Evolutionary conservation across 2,113 vertebrate genomes (phyloP).

Genomic region (Amia ocellicauda): DNA sequence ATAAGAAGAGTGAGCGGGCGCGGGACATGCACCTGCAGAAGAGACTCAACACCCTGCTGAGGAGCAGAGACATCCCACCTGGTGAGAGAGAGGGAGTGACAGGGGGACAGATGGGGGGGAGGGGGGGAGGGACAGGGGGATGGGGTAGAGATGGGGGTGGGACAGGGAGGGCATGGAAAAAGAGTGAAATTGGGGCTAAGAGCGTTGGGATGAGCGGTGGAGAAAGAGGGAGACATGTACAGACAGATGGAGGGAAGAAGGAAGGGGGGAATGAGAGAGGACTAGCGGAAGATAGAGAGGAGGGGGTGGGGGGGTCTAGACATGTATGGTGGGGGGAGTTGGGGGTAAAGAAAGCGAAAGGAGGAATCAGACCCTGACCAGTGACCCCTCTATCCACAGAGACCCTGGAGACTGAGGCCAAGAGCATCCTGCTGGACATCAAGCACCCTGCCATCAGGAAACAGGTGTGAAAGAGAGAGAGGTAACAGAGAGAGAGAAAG

Average conservation of each 20-base stretch:
- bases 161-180: neutral
- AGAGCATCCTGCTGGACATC: slow-evolving; percentile 70
- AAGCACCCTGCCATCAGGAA: slow-evolving; percentile 74
- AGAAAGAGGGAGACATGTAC: neutral
- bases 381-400: slow-evolving; percentile 44
- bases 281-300: too few species aligned
- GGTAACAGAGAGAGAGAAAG: too few species aligned
- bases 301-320: too few species aligned
- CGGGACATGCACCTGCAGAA: slow-evolving; percentile 94
- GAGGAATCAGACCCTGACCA: too few species aligned
- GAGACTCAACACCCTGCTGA: slow-evolving; percentile 75
- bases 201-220: neutral
- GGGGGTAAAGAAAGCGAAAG: too few species aligned
- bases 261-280: too few species aligned
- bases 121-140: neutral
- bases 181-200: too few species aligned
- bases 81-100: slow-evolving; percentile 52
- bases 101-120: neutral
- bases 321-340: too few species aligned
- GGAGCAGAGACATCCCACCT: slow-evolving; percentile 61
- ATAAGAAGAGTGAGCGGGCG: slow-evolving; percentile 95
- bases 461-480: slow-evolving; percentile 51
- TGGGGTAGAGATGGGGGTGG: neutral
- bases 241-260: neutral
- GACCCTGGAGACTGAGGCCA: slow-evolving; percentile 66